Conservation (phyloP, 2,797 vertebrate genomes). For the Neosalanx taihuensis region DNA sequence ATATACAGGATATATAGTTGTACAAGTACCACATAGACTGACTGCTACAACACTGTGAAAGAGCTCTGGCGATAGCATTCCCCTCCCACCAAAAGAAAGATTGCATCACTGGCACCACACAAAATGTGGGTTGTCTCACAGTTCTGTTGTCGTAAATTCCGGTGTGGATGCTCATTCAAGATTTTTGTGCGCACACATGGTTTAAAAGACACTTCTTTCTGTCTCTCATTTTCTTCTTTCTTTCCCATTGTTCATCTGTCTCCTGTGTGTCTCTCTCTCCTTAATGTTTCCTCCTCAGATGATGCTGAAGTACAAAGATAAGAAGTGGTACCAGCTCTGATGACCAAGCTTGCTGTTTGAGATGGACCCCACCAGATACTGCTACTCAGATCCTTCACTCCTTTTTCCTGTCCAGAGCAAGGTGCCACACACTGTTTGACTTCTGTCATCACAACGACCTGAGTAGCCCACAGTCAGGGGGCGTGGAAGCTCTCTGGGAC, state of each 20-base stretch:
- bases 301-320: slow-evolving; percentile 99
- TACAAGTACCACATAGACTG: too few species aligned
- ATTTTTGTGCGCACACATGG: too few species aligned
- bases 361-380: slow-evolving; percentile 48
- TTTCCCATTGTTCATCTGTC: too few species aligned
- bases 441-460: slow-evolving; percentile 76
- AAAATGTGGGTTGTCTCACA: neutral
- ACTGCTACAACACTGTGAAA: too few species aligned
- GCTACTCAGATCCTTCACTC: slow-evolving; percentile 52
- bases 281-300: slow-evolving; percentile 73
- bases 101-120: too few species aligned
- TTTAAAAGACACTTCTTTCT: neutral
- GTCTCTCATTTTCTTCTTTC: neutral
- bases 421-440: slow-evolving; percentile 80
- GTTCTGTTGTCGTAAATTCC: too few species aligned
- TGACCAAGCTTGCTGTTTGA: slow-evolving; percentile 50
- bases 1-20: too few species aligned
- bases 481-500: slow-evolving; percentile 37
- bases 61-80: too few species aligned
- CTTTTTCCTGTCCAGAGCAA: slow-evolving; percentile 78
- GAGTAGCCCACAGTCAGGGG: slow-evolving; percentile 47
- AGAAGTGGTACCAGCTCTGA: slow-evolving; percentile 99
- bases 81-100: too few species aligned
- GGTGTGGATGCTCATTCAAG: neutral
- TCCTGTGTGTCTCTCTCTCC: too few species aligned